Base-by-base conservation (phyloP, 2,797 vertebrate species). In the Gymnocypris eckloni region DNA sequence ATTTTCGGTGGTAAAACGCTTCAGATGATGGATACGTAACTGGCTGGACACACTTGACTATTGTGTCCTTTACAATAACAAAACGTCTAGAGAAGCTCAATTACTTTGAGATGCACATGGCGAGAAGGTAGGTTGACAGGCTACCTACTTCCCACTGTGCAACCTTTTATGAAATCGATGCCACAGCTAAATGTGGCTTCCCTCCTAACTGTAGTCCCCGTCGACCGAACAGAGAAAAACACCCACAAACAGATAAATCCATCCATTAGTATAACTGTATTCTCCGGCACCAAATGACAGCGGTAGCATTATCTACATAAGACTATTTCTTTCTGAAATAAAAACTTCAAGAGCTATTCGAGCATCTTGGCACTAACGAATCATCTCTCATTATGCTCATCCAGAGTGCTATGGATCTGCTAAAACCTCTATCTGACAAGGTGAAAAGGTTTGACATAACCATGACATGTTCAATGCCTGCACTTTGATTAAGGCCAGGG, bases 111-210 rank as follows among this genome's bases (percentile, higher is more conserved):
- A 92, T 79, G 81, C 87, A 87, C 88, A 92, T 89, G 77, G 91
- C 86, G 89, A 91, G 89, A 90, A 91, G 70, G 56, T 88, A 87
- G 84, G 90, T 88, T 94, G 94, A 94, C 92, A 93, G 92, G 91
- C 92, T 93, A 93, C 90, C 91, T 92, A 88, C 92, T 87, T 91
- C 90, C 95, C 88, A 88, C 92, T 90, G 93, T 0, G 91, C 92
- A 94, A 94, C 94, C 94, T 95, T 95, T 95, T 92, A 95, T 90
- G 93, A 94, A 95, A 95, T 95, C 94, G 94, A 95, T 96, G 93
- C 89, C 84, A 88, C 89, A 90, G 93, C 94, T 93, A 94, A 95
- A 95, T 91, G 92, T 91, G 93, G 90, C 91, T 87, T 89, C 90
- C 89, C 91, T 90, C 90, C 86, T 10, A 91, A 92, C 93, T 92